Conservation (phyloP, 2,888 invertebrate genomes). For the Sarcophaga carnaria region DNA sequence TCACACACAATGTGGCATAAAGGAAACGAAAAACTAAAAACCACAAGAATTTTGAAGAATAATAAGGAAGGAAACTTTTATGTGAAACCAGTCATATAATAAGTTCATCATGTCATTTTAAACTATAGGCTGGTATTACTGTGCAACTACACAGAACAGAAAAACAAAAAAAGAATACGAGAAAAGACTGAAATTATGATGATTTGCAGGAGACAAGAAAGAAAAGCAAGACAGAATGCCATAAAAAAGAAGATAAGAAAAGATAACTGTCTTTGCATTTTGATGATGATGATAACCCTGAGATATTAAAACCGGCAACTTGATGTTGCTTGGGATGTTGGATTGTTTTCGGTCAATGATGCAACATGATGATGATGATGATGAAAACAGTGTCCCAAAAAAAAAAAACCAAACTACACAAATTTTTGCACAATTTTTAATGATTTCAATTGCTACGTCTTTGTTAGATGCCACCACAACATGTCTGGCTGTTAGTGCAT, state of each 20-base stretch:
- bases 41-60: constrained; percentile 2
- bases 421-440: constrained; percentile 43
- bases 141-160: neutral
- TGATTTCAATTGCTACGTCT: constrained; percentile 59
- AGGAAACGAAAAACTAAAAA: neutral
- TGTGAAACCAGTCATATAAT: constrained; percentile 56
- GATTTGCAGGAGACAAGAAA: constrained; percentile 6
- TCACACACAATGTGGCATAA: neutral
- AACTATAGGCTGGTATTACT: constrained; percentile 53
- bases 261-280: constrained; percentile 63
- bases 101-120: constrained; percentile 68
- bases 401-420: neutral
- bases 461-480: neutral
- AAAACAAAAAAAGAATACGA: neutral
- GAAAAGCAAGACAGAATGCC: neutral
- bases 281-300: constrained; percentile 66
- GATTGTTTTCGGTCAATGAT: neutral
- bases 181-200: constrained; percentile 51
- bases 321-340: constrained; percentile 5
- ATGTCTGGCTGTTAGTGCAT: neutral
- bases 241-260: constrained; percentile 55
- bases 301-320: constrained; percentile 45
- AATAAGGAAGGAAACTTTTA: constrained; percentile 37
- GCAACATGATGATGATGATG: constrained; percentile 19
- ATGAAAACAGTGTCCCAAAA: constrained; percentile 53